Conservation (phyloP, 2,888 invertebrate species). For the Gandaritis pyraliata region DNA sequence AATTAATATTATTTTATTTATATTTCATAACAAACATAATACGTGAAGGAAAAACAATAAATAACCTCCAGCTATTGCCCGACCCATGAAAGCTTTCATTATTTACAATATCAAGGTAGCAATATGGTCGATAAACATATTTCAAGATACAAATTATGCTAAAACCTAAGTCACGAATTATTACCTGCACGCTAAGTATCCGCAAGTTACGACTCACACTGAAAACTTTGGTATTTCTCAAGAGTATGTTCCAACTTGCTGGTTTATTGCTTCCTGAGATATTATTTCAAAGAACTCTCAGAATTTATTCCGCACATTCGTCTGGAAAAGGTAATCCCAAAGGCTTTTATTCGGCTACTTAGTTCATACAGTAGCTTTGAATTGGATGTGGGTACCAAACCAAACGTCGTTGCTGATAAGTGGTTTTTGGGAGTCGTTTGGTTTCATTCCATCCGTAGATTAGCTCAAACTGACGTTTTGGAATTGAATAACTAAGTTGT, state of each 20-base stretch:
- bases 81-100: conserved; percentile 15
- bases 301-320: conserved; percentile 76
- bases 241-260: conserved; percentile 77
- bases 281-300: conserved; percentile 80
- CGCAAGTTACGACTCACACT: conserved; percentile 64
- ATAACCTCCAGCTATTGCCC: conserved; percentile 3
- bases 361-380: conserved; percentile 66
- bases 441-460: conserved; percentile 15
- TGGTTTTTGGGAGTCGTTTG: conserved; percentile 24
- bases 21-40: not conserved
- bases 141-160: conserved; percentile 46
- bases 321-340: conserved; percentile 72
- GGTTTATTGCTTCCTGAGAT: conserved; percentile 80
- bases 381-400: conserved; percentile 53
- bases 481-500: not conserved
- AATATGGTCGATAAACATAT: conserved; percentile 37
- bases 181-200: conserved; percentile 61
- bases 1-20: not conserved
- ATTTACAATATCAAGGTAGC: conserved; percentile 23
- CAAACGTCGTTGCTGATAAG: conserved; percentile 37
- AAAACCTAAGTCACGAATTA: conserved; percentile 59
- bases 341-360: conserved; percentile 75
- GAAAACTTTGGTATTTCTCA: conserved; percentile 77
- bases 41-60: conserved; percentile 10
- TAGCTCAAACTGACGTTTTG: conserved; percentile 3